A percentile compares a stretch with the other conserved stretches of the same genome.
These are phyloP conservation scores for Calephelis nemesis DNA, from an alignment of 1,140 invertebrate species.

Conservation along the genomic window DNA sequence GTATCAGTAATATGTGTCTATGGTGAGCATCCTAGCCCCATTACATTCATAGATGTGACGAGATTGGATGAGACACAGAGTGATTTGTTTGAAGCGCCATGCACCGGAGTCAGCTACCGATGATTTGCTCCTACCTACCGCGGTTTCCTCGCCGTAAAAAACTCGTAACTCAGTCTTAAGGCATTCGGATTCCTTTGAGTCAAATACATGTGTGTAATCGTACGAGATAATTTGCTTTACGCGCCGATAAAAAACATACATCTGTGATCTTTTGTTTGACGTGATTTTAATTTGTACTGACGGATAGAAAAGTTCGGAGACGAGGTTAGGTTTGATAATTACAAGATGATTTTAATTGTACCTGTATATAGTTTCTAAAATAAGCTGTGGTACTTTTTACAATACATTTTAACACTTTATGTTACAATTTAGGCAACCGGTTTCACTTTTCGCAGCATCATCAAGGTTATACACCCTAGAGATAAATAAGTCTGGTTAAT, in stretches of 20 bases:
- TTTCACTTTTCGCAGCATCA: too few relatives aligned
- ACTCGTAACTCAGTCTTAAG: slow-evolving; percentile 57
- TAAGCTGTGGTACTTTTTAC: too few relatives aligned
- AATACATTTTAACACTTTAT: too few relatives aligned
- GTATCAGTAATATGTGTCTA: too few relatives aligned
- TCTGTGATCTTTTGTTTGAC: slow-evolving; percentile 22
- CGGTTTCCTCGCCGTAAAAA: slow-evolving; percentile 56
- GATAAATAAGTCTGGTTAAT: too few relatives aligned
- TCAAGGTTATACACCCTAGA: too few relatives aligned
- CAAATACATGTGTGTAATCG: slow-evolving; percentile 74
- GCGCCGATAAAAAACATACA: slow-evolving; percentile 32
- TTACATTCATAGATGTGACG: slow-evolving; percentile 40
- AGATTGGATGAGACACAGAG: slow-evolving; percentile 67
- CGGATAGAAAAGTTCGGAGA: slow-evolving; percentile 15
- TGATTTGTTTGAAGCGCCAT: slow-evolving; percentile 75
- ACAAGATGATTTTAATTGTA: background rate
- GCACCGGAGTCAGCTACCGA: slow-evolving; percentile 68
- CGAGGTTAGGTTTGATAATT: background rate
- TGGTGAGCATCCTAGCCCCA: background rate
- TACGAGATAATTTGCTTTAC: slow-evolving; percentile 70
- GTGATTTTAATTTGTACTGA: slow-evolving; percentile 6
- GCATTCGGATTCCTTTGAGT: slow-evolving; percentile 70
- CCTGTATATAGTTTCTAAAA: too few relatives aligned
- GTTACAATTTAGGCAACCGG: too few relatives aligned
- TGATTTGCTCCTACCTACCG: slow-evolving; percentile 75